Evolutionary conservation across 2,888 invertebrate genomes (phyloP).

Genomic region (Molanna angustata): DNA sequence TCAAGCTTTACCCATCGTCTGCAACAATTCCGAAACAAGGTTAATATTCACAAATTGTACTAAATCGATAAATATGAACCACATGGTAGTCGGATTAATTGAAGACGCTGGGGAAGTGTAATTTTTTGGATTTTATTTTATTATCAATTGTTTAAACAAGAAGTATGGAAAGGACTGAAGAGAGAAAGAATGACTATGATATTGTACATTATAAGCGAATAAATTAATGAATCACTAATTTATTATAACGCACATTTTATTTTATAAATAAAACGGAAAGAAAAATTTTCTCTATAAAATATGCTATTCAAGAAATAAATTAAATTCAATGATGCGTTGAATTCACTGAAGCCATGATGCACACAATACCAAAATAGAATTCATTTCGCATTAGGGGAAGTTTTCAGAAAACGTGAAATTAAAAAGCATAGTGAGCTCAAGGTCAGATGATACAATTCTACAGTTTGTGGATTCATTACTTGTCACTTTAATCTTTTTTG

Average conservation of each 20-base stretch:
- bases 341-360: slow-evolving; percentile 33
- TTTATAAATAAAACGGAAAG: slow-evolving; percentile 3
- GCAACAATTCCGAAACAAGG: no score
- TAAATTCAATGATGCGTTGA: slow-evolving; percentile 25
- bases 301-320: slow-evolving; percentile 16
- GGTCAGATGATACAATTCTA: slow-evolving; percentile 26
- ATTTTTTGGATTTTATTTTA: no score
- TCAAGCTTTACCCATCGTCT: no score
- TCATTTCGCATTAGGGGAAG: slow-evolving; percentile 17
- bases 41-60: no score
- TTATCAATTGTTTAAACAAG: no score
- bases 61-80: no score
- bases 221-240: slow-evolving; percentile 18
- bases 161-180: slow-evolving; percentile 10
- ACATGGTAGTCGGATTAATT: no score
- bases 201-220: slow-evolving; percentile 27
- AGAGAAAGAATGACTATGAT: slow-evolving; percentile 15
- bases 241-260: slow-evolving; percentile 3
- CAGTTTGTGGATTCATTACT: not conserved
- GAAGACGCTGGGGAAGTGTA: no score
- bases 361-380: slow-evolving; percentile 17
- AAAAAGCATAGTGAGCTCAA: slow-evolving; percentile 30
- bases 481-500: not conserved
- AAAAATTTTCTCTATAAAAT: slow-evolving; percentile 17
- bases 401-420: slow-evolving; percentile 29